These are phyloP conservation scores for Amitus sp. DNA, from an alignment of 2,888 invertebrate genomes.

Conservation along the genomic window DNA sequence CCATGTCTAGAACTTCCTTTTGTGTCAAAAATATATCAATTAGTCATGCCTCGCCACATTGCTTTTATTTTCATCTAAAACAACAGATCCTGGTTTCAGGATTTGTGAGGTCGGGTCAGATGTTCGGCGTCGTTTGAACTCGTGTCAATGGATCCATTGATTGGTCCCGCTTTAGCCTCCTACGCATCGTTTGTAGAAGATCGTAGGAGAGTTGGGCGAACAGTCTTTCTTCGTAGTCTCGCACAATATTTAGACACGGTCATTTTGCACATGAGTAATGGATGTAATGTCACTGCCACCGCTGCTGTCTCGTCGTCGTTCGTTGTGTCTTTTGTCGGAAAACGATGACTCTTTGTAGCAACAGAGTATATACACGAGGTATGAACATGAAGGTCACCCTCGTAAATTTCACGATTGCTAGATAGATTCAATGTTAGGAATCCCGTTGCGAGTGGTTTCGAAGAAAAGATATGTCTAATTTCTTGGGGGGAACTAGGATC, in stretches of 20 bases:
- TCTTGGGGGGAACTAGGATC: constrained; percentile 14
- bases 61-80: too few species aligned
- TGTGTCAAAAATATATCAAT: too few species aligned
- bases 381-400: constrained; percentile 25
- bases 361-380: constrained; percentile 32
- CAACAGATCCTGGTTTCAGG: too few species aligned
- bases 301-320: constrained; percentile 46
- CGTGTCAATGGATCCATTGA: constrained; percentile 32
- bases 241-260: constrained; percentile 55
- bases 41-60: too few species aligned
- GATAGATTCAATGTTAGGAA: constrained; percentile 18
- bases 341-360: constrained; percentile 48
- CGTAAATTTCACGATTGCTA: constrained; percentile 32
- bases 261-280: constrained; percentile 49
- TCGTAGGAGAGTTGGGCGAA: too few species aligned
- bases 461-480: constrained; percentile 25
- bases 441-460: constrained; percentile 15
- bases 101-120: too few species aligned
- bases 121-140: constrained; percentile 17
- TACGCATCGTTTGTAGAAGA: constrained; percentile 26
- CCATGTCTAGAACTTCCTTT: too few species aligned
- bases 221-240: constrained; percentile 44
- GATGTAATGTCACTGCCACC: constrained; percentile 31
- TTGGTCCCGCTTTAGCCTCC: constrained; percentile 27
- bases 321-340: constrained; percentile 45